Evolutionary conservation across 2,888 invertebrate genomes (phyloP).

Genomic region (Zootermopsis nevadensis): DNA sequence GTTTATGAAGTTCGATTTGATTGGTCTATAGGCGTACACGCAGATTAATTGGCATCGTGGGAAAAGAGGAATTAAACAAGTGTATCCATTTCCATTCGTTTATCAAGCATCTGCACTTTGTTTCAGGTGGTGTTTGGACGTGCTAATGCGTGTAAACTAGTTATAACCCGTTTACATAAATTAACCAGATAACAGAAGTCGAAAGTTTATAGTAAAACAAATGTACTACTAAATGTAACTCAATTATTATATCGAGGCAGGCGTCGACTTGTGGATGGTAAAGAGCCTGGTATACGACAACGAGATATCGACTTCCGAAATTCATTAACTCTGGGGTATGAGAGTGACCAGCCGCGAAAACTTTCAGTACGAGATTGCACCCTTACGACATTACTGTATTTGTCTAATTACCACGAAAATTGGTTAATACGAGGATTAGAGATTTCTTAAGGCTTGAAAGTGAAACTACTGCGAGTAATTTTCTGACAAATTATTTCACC

Average conservation of each 20-base stretch:
- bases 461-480: not conserved
- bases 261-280: not conserved
- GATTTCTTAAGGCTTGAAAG: not conserved
- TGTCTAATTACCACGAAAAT: slow-evolving; percentile 37
- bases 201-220: slow-evolving; percentile 3
- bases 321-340: slow-evolving; percentile 35
- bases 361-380: slow-evolving; percentile 33
- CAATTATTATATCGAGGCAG: not conserved
- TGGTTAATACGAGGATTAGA: slow-evolving; percentile 24
- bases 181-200: not conserved
- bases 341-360: slow-evolving; percentile 36
- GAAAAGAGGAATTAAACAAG: no score
- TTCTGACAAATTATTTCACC: not conserved
- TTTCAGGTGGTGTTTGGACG: no score
- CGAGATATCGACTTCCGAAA: slow-evolving; percentile 30
- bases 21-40: no score
- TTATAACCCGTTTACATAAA: no score
- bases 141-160: no score
- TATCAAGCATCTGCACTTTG: no score
- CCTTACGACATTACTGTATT: slow-evolving; percentile 26
- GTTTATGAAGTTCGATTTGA: no score
- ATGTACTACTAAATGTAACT: slow-evolving; percentile 1
- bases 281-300: not conserved
- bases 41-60: no score
- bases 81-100: no score